A percentile compares a stretch with the other conserved stretches of the same genome.
phyloP scores from a whole-genome alignment of 2,888 invertebrate species.

The Teleogryllus oceanicus region DNA sequence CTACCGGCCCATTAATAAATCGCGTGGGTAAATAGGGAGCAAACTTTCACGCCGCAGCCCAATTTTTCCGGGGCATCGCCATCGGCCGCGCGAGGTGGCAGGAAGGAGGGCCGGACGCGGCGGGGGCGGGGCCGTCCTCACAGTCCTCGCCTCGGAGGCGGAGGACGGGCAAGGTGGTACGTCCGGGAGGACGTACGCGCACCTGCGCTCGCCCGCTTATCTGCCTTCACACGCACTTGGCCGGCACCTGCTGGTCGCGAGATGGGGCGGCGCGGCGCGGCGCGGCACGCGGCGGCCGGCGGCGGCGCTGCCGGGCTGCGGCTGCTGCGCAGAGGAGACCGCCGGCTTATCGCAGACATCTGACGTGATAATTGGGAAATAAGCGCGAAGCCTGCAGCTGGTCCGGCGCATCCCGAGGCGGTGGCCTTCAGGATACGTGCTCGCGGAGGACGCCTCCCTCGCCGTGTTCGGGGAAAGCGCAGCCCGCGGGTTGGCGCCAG shows the following conservation, averaged over 20 bases:
- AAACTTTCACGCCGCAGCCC: neutral
- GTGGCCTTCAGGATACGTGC: neutral
- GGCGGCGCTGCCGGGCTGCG: neutral
- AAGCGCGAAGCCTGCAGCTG: neutral
- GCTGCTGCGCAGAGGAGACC: neutral
- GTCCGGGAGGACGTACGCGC: too few species aligned
- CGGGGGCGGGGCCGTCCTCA: too few species aligned
- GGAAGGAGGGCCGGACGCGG: neutral
- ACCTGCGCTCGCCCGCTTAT: too few species aligned
- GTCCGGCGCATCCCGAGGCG: neutral
- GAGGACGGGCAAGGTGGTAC: neutral
- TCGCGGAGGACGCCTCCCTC: too few species aligned
- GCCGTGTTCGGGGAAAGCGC: too few species aligned
- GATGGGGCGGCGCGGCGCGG: neutral
- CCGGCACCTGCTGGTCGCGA: neutral
- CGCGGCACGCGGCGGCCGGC: too few species aligned
- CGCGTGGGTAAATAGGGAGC: neutral
- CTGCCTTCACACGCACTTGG: too few species aligned
- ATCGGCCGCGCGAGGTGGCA: neutral
- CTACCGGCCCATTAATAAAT: neutral
- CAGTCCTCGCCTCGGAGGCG: neutral
- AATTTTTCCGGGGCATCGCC: neutral
- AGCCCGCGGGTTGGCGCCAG: too few species aligned
- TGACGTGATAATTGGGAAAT: neutral
- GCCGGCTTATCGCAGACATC: neutral